phyloP scores from a whole-genome alignment of 2,888 invertebrate genomes.

The Drosophila neonasuta region DNA sequence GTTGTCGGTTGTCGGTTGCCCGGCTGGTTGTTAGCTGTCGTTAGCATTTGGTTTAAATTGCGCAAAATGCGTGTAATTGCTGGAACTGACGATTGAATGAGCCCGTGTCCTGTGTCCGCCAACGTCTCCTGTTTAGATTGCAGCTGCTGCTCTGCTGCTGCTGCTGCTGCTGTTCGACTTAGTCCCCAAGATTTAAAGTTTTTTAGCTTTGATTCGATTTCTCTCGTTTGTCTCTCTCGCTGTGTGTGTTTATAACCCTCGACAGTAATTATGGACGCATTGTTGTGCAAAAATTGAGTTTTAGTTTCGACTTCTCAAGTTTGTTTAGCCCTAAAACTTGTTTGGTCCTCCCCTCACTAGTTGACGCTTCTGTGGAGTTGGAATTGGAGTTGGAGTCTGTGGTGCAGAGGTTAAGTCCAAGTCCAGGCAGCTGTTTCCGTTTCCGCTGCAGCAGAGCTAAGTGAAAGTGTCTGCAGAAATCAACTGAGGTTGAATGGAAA shows the following conservation, averaged over 20 bases:
- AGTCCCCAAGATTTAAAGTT: slow-evolving; percentile 66
- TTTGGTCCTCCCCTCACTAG: slow-evolving; percentile 29
- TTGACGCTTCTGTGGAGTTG: background rate
- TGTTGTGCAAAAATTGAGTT: slow-evolving; percentile 74
- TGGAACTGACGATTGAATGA: slow-evolving; percentile 77
- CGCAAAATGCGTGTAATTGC: slow-evolving; percentile 78
- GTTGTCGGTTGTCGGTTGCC: slow-evolving; percentile 66
- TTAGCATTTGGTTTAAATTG: slow-evolving; percentile 78
- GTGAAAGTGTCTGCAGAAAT: slow-evolving; percentile 35
- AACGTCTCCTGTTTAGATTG: slow-evolving; percentile 40
- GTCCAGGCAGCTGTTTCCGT: slow-evolving; percentile 51
- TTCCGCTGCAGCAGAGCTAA: slow-evolving; percentile 43
- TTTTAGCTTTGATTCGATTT: slow-evolving; percentile 70
- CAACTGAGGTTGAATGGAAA: slow-evolving; percentile 6
- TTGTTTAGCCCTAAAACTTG: slow-evolving; percentile 61
- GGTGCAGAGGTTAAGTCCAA: slow-evolving; percentile 13
- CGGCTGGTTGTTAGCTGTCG: slow-evolving; percentile 72
- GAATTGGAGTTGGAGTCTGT: background rate
- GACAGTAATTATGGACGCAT: slow-evolving; percentile 70
- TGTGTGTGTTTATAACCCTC: slow-evolving; percentile 10
- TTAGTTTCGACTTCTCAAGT: slow-evolving; percentile 48
- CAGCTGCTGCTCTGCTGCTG: slow-evolving; percentile 52
- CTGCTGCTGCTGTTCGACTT: slow-evolving; percentile 26
- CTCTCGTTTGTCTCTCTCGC: background rate
- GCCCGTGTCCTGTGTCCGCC: slow-evolving; percentile 64